Conservation (phyloP, 92 coral and sea anemone species). For the Phymanthus crucifer region DNA sequence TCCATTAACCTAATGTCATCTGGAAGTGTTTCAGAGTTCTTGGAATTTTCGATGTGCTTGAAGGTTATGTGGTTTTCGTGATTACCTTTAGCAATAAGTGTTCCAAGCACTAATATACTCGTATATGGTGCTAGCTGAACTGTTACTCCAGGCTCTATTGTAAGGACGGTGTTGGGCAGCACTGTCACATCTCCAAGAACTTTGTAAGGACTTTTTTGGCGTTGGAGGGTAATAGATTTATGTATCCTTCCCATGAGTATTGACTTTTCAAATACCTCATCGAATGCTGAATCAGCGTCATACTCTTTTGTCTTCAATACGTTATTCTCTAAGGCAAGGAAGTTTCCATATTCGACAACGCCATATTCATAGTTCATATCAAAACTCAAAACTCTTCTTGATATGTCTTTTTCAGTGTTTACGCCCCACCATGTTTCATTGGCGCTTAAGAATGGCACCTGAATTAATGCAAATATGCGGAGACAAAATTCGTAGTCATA, state of each 20-base stretch:
- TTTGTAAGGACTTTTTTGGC: constrained; percentile 10
- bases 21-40: not conserved
- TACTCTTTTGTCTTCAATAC: not conserved
- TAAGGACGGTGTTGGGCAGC: constrained; percentile 23
- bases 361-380: constrained; percentile 21
- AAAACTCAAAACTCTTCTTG: constrained; percentile 1
- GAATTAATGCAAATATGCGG: not conserved
- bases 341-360: not conserved
- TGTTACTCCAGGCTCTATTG: constrained; percentile 34
- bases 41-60: no score
- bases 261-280: not conserved
- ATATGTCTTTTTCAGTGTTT: constrained; percentile 8
- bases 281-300: not conserved
- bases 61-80: not conserved
- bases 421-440: no score
- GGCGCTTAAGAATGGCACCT: constrained; percentile 5
- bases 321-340: not conserved
- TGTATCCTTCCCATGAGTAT: constrained; percentile 23
- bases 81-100: constrained; percentile 13
- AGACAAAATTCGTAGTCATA: constrained; percentile 11
- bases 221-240: constrained; percentile 2
- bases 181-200: constrained; percentile 14
- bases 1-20: constrained; percentile 23
- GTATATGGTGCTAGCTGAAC: constrained; percentile 28
- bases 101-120: constrained; percentile 37